Percentiles rank a stretch among this genome's conserved stretches.
phyloP scores from a whole-genome alignment of 2,797 vertebrate genomes.

The Spinus olivaceus region DNA sequence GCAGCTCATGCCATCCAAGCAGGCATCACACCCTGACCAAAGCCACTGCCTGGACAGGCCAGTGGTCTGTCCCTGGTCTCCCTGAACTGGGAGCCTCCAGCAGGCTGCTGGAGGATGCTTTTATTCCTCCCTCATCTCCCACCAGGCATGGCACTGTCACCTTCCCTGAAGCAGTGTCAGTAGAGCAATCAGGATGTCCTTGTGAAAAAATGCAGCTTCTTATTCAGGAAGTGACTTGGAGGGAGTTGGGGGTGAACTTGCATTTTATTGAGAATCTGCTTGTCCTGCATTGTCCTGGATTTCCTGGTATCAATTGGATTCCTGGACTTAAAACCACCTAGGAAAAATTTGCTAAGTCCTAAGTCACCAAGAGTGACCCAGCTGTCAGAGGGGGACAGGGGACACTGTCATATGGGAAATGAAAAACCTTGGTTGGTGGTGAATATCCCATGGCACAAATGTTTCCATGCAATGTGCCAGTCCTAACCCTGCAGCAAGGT shows the following conservation, averaged over 20 bases:
- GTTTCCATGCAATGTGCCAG: not conserved
- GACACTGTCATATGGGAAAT: not conserved
- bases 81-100: fast-evolving
- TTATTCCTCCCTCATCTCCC: not conserved
- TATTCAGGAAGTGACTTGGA: not conserved
- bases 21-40: fast-evolving
- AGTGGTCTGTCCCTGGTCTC: too few relatives aligned
- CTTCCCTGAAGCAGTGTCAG: not conserved
- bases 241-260: not conserved
- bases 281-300: not conserved
- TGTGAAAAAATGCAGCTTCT: not conserved
- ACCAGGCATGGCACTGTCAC: not conserved
- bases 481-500: not conserved
- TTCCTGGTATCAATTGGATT: not conserved
- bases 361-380: not conserved
- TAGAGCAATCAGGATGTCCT: not conserved
- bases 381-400: not conserved
- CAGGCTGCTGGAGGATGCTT: not conserved
- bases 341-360: not conserved
- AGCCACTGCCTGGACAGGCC: not conserved
- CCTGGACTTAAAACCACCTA: not conserved
- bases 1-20: not conserved
- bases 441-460: not conserved
- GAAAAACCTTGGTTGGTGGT: not conserved
- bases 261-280: not conserved